Evolutionary conservation across 2,888 invertebrate species (phyloP).

Genomic region (Choreutis nemorana): DNA sequence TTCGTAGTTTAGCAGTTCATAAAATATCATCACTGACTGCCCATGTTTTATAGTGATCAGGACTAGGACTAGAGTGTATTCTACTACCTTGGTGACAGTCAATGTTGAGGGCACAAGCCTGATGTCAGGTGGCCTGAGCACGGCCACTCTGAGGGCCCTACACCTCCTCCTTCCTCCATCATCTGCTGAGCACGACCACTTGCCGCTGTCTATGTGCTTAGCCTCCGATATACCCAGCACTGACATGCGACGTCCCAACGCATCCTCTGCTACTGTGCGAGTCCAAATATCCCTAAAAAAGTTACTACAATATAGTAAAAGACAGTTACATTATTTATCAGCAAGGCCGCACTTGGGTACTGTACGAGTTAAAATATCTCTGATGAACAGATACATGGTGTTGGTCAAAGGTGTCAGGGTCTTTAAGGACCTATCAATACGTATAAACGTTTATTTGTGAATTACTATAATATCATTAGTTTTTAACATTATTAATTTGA

Average conservation of each 20-base stretch:
- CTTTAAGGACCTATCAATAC: background rate
- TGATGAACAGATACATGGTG: background rate
- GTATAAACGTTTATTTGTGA: too few species aligned
- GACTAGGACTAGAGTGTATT: background rate
- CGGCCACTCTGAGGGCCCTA: slow-evolving; percentile 67
- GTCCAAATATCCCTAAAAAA: slow-evolving; percentile 72
- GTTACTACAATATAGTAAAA: too few species aligned
- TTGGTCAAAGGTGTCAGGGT: too few species aligned
- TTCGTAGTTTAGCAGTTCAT: too few species aligned
- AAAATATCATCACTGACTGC: too few species aligned
- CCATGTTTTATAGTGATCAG: background rate
- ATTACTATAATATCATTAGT: too few species aligned
- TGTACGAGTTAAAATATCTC: too few species aligned
- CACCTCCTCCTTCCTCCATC: slow-evolving; percentile 77
- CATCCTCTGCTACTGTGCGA: slow-evolving; percentile 63
- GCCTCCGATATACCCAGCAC: slow-evolving; percentile 77
- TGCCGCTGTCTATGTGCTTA: slow-evolving; percentile 74
- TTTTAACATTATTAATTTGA: too few species aligned
- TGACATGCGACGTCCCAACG: slow-evolving; percentile 65
- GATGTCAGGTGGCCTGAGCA: slow-evolving; percentile 70
- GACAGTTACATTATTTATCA: too few species aligned
- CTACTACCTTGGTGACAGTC: slow-evolving; percentile 72
- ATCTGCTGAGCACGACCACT: slow-evolving; percentile 80
- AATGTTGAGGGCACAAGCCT: slow-evolving; percentile 74
- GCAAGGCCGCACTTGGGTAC: too few species aligned